phyloP scores from a whole-genome alignment of 2,797 vertebrate species.

The Natrix natrix region DNA sequence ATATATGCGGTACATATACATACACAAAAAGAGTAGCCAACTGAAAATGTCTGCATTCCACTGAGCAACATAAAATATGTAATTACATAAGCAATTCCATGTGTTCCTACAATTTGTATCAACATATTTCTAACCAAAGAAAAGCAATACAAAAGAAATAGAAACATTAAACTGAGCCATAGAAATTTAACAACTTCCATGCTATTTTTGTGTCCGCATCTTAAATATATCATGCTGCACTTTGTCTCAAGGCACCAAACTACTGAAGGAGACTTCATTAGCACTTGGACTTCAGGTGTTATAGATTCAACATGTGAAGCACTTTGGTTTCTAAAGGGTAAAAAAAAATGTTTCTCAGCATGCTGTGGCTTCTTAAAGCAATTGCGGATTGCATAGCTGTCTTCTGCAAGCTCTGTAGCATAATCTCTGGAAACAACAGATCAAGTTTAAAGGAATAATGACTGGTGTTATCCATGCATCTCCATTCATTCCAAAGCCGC shows the following conservation, averaged over 20 bases:
- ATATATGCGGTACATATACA: neutral
- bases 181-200: neutral
- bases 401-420: neutral
- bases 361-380: neutral
- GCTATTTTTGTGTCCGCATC: neutral
- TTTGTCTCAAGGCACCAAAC: neutral
- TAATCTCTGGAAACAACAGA: neutral
- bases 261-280: neutral
- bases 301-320: neutral
- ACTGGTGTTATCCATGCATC: neutral
- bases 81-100: constrained; percentile 32
- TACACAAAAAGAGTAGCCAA: neutral
- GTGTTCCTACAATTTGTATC: constrained; percentile 2
- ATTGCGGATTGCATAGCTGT: neutral
- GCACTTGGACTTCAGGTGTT: neutral
- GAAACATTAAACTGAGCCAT: constrained; percentile 14
- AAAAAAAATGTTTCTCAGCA: neutral
- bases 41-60: neutral
- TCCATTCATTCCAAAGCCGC: neutral
- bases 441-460: neutral
- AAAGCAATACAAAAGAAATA: constrained; percentile 18
- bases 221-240: neutral
- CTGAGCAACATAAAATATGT: neutral
- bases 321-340: neutral
- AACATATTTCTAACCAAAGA: constrained; percentile 13